phyloP scores from a whole-genome alignment of 2,113 vertebrate genomes.

The Stomatorhinus ivindoensis region DNA sequence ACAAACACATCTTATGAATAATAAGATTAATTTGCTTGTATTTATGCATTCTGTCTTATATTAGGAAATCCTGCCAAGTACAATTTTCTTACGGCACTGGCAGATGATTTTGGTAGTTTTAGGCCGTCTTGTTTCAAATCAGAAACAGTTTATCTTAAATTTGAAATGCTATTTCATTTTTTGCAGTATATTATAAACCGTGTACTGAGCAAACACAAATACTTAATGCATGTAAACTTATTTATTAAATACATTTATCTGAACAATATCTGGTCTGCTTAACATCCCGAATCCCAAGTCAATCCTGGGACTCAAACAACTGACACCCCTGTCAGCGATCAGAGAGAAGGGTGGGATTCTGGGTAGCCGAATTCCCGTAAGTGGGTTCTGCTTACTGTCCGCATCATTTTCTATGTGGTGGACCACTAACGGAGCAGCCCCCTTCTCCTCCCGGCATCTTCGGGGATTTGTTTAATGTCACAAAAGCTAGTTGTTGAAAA shows the following conservation, averaged over 20 bases:
- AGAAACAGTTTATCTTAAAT: too few relatives aligned
- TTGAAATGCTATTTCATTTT: too few relatives aligned
- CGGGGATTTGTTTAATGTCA: neutral
- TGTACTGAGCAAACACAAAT: neutral
- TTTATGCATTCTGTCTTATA: too few relatives aligned
- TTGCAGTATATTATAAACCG: neutral
- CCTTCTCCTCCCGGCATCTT: neutral
- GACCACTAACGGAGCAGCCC: neutral
- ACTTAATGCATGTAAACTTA: neutral
- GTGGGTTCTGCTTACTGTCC: conserved; percentile 17
- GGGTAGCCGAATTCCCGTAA: conserved; percentile 8
- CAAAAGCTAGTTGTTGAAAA: neutral
- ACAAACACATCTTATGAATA: too few relatives aligned
- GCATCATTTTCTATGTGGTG: neutral
- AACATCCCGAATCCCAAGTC: neutral
- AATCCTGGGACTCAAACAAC: neutral
- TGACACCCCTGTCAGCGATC: too few relatives aligned
- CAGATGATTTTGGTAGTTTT: too few relatives aligned
- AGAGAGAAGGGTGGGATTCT: neutral
- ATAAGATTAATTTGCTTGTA: too few relatives aligned
- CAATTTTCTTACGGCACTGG: too few relatives aligned
- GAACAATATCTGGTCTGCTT: neutral
- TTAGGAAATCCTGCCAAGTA: too few relatives aligned
- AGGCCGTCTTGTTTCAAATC: too few relatives aligned
- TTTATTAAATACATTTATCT: neutral